phyloP scores from a whole-genome alignment of 1,140 invertebrate species.

The Heliconius himera region DNA sequence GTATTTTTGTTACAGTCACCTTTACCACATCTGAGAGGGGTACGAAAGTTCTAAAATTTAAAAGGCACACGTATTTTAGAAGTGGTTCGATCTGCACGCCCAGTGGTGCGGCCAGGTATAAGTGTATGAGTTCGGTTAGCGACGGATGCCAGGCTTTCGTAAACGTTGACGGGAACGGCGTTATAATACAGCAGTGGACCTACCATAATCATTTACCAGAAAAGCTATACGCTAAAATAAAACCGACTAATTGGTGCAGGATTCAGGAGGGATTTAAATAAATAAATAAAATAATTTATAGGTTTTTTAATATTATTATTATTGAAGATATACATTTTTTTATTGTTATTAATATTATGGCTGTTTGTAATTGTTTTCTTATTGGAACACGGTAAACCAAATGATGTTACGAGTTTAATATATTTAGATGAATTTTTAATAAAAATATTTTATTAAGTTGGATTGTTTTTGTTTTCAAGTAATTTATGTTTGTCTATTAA shows the following conservation, averaged over 20 bases:
- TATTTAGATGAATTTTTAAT: conserved; percentile 11
- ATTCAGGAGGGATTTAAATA: not conserved
- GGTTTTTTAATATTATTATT: not conserved
- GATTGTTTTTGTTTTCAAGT: not conserved
- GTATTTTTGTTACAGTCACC: conserved; percentile 6
- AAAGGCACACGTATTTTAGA: not conserved
- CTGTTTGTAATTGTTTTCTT: conserved; percentile 1
- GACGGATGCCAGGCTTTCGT: not conserved
- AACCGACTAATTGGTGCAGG: not conserved
- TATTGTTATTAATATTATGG: not conserved
- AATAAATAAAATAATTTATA: not conserved
- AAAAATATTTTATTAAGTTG: conserved; percentile 5
- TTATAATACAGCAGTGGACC: conserved; percentile 1
- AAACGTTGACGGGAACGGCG: not conserved
- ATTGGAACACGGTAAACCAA: not conserved
- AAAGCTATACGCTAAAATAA: not conserved
- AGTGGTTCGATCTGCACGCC: not conserved
- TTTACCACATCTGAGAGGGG: conserved; percentile 1
- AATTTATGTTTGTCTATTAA: no score
- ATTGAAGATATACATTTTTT: not conserved
- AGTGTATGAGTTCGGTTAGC: not conserved
- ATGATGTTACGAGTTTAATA: not conserved
- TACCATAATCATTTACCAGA: conserved; percentile 3
- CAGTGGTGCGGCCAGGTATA: not conserved
- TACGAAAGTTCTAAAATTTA: conserved; percentile 7